phyloP scores from a whole-genome alignment of 53 echinoderm and acorn worm species.

The Mesocentrotus franciscanus region DNA sequence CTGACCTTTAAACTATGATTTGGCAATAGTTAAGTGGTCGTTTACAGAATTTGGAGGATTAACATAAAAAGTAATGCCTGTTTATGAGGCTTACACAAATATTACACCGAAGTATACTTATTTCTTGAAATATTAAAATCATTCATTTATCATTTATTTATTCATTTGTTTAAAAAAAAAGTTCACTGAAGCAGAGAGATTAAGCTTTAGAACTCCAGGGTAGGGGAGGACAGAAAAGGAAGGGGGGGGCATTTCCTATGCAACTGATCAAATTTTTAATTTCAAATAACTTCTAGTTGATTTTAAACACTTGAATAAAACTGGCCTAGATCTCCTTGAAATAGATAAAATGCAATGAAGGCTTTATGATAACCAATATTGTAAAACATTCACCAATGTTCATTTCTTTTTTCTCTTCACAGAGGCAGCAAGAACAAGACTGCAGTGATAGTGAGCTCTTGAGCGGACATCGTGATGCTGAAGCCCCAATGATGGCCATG shows the following conservation, averaged over 20 bases:
- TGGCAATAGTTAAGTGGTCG: background rate
- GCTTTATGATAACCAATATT: background rate
- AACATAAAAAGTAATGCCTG: background rate
- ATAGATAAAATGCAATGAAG: background rate
- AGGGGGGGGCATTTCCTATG: too few relatives aligned
- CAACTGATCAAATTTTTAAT: too few relatives aligned
- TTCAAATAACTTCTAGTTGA: too few relatives aligned
- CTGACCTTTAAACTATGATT: slow-evolving; percentile 2
- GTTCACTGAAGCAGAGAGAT: too few relatives aligned
- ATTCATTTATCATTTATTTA: too few relatives aligned
- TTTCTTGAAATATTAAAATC: too few relatives aligned
- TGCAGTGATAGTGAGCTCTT: background rate
- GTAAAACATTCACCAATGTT: background rate
- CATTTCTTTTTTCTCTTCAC: background rate
- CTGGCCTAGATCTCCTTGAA: too few relatives aligned
- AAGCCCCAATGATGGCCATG: slow-evolving; percentile 5
- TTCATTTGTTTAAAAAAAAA: too few relatives aligned
- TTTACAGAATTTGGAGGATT: background rate
- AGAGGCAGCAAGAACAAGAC: background rate
- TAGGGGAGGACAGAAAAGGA: too few relatives aligned
- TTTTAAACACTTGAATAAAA: too few relatives aligned
- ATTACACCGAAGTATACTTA: background rate
- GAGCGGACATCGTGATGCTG: slow-evolving; percentile 25
- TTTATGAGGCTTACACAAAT: background rate
- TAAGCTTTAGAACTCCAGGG: too few relatives aligned